Conservation (phyloP, 2,797 vertebrate genomes). For the Danio tinwini region DNA sequence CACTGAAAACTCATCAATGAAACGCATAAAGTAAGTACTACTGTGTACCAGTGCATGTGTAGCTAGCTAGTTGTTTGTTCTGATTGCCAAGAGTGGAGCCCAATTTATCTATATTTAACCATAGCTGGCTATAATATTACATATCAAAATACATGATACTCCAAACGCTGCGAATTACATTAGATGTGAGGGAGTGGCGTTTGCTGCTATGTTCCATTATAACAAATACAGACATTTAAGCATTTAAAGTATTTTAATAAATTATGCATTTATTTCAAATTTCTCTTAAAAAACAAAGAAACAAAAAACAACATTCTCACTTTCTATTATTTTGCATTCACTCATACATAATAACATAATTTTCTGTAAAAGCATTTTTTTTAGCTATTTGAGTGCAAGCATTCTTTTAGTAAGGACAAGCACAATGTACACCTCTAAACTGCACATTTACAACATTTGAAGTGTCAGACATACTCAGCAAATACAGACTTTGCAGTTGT, state of each 20-base stretch:
- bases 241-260: slow-evolving; percentile 14
- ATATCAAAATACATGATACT: slow-evolving; percentile 80
- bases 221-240: neutral
- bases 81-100: slow-evolving; percentile 35
- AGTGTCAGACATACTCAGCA: neutral
- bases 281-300: neutral
- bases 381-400: slow-evolving; percentile 9
- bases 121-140: slow-evolving; percentile 77
- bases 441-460: slow-evolving; percentile 29
- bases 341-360: neutral
- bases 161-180: slow-evolving; percentile 81
- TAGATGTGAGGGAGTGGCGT: slow-evolving; percentile 66
- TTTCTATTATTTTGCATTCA: slow-evolving; percentile 5
- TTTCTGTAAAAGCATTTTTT: slow-evolving; percentile 5
- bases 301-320: neutral
- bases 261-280: neutral
- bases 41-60: neutral
- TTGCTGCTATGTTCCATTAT: neutral
- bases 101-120: slow-evolving; percentile 82
- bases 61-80: slow-evolving; percentile 13
- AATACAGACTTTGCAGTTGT: slow-evolving; percentile 9
- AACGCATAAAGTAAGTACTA: slow-evolving; percentile 20
- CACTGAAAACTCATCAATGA: neutral
- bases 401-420: slow-evolving; percentile 14
- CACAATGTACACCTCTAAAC: slow-evolving; percentile 19